Evolutionary conservation across 2,888 invertebrate species (phyloP).

Genomic region (Fabriciana adippe): DNA sequence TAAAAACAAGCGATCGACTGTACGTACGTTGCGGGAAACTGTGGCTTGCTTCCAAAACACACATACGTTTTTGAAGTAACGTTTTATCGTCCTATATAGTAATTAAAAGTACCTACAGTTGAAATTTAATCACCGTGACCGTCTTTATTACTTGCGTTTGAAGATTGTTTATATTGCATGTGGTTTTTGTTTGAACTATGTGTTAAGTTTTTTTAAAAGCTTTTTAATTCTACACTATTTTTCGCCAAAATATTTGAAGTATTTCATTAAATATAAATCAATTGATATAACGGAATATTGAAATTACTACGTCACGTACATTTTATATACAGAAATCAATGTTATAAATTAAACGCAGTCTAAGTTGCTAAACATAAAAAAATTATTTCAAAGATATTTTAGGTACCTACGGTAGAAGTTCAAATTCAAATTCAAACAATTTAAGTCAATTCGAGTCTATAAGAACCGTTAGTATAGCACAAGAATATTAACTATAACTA

Average conservation of each 20-base stretch:
- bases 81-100: constrained; percentile 33
- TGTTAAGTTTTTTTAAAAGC: neutral
- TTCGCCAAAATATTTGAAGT: neutral
- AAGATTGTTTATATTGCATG: neutral
- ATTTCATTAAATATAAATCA: no score
- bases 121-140: neutral
- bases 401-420: no score
- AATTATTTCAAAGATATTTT: no score
- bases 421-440: no score
- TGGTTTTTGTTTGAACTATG: neutral
- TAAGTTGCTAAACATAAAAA: no score
- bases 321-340: no score
- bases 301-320: no score
- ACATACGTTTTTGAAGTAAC: constrained; percentile 43
- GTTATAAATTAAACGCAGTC: no score
- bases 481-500: neutral
- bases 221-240: neutral
- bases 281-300: no score
- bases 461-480: neutral
- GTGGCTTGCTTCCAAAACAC: constrained; percentile 54
- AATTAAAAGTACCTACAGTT: constrained; percentile 2
- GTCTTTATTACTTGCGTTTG: neutral
- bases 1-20: constrained; percentile 32
- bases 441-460: neutral
- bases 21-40: constrained; percentile 43